Base-by-base conservation (phyloP, 2,888 invertebrate genomes). In the Brachyptera risi region DNA sequence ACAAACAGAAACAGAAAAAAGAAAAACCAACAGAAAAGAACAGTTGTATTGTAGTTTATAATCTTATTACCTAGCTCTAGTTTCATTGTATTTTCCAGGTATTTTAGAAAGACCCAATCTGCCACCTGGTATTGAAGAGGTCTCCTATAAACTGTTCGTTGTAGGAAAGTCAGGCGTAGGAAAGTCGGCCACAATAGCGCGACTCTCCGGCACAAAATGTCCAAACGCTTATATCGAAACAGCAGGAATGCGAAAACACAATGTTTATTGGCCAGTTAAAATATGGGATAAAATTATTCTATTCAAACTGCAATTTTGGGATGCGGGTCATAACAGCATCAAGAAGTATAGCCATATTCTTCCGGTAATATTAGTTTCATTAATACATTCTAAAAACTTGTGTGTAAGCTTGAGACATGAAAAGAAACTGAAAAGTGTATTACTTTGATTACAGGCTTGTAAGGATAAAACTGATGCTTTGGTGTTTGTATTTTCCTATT, bases 241-340 rank as follows among this genome's bases (percentile, higher is more conserved):
- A 1, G 68, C 73, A 71, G 82, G 82, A 4, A 80, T 82, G 50
- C 77, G 78, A 63, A 78, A 78, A 61, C 79, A 77, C 13, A 76
- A 76, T 35, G 73, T 81, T 17, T 81, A 77, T 66, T 83, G 82
- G 83, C 82, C 82, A 1, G 80, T 78, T 3, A 80, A 79, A 68
- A 76, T 82, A 42, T 75, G 76, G 71, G 78, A 80, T 59, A 79
- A 79, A 68, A 73, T 78, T 3, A 76, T 81, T 23, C 68, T 83
- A 56, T 82, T 82, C 67, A 77, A 78, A 65, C 69, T 83, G 11
- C 79, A 81, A 65, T 77, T 82, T 60, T 82, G 82, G 81, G 82
- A 83, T 70, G 79, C 80, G 4, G 81, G 82, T 1, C 81, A 82
- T 60, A 75, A 73, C 44, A 76, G 79, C 40, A 70, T 78, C 9